Base-by-base conservation (phyloP, 2,888 invertebrate species). In the Hirtodrosophila cameraria region DNA sequence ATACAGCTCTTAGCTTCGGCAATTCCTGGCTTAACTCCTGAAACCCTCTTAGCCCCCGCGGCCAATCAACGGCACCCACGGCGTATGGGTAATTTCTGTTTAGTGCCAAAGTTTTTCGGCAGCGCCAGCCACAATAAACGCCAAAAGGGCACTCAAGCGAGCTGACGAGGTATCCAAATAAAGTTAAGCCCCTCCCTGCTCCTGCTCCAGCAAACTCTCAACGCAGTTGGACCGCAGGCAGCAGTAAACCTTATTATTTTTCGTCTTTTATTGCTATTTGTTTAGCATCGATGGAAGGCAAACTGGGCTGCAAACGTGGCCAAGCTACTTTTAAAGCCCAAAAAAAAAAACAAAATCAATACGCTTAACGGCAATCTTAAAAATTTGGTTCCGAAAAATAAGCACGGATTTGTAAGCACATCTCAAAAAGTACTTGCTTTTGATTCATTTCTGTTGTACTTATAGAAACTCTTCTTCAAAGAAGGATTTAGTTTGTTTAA, bases 11-110 rank as follows among this genome's bases (percentile, higher is more conserved):
- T 13, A 27, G 3, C 1, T 13, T 6, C 12, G 13, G 1, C 23
- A 16, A 25, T n/a, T n/a, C 23, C 39, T 30, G 8, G n/a, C 27
- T 20, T 8, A 27, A 7, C 7, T 55, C 8, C 16, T 16, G 16
- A n/a, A n/a, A n/a, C n/a, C 31, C 8, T 27, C 16, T 46, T 39
- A 18, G 23, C 52, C 35, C 52, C 39, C 52, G 27, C 55, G 64
- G 52, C 66, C 85, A 84, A 84, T 79, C 78, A 84, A 66, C 63
- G 70, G 60, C 62, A 64, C 62, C 82, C 85, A 62, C 58, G 75
- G 79, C 79, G 83, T 85, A 82, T 85, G 86, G 65, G 83, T 86
- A 86, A 86, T 80, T 75, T 80, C 69, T 72, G 80, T 69, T 75
- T 82, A 69, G 73, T 69, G 72, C 53, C 64, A 69, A 72, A 79